These are phyloP conservation scores for Chrysomallon squamiferum DNA, from an alignment of 1,140 invertebrate species.

Conservation along the genomic window DNA sequence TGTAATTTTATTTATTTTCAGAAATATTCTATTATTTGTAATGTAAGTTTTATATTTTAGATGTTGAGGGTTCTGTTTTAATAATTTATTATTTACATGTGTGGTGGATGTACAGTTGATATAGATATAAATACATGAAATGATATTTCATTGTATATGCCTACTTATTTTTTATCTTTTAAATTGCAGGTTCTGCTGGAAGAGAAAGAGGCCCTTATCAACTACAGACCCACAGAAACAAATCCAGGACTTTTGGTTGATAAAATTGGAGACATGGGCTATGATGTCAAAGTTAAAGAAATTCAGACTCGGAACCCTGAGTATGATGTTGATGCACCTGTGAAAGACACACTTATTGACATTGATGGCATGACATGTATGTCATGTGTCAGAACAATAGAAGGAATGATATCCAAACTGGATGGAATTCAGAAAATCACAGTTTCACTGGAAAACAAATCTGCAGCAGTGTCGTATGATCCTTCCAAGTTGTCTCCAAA, in stretches of 20 bases:
- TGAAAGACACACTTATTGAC: constrained; percentile 18
- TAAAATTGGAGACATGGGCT: constrained; percentile 62
- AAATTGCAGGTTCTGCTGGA: constrained; percentile 30
- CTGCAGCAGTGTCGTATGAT: constrained; percentile 48
- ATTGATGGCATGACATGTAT: constrained; percentile 64
- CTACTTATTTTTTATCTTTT: too few species aligned
- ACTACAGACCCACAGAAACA: constrained; percentile 45
- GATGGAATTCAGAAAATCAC: constrained; percentile 52
- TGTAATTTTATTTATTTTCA: too few species aligned
- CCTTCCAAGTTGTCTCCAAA: constrained; percentile 26
- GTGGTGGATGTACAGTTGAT: too few species aligned
- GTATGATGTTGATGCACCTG: not conserved
- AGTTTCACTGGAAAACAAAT: constrained; percentile 65
- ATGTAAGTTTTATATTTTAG: too few species aligned
- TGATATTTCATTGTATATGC: too few species aligned
- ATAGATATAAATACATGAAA: too few species aligned
- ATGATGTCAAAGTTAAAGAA: constrained; percentile 40
- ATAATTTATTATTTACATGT: too few species aligned
- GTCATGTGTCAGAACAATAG: constrained; percentile 63
- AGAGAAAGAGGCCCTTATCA: constrained; percentile 47
- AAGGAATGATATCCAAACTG: constrained; percentile 41
- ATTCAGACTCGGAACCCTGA: constrained; percentile 3
- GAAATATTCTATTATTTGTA: too few species aligned
- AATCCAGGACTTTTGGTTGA: constrained; percentile 40
- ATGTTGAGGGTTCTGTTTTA: too few species aligned